A percentile compares a stretch with the other conserved stretches of the same genome.
Evolutionary conservation across 2,888 invertebrate species (phyloP).

Genomic region (Dasypolia templi): DNA sequence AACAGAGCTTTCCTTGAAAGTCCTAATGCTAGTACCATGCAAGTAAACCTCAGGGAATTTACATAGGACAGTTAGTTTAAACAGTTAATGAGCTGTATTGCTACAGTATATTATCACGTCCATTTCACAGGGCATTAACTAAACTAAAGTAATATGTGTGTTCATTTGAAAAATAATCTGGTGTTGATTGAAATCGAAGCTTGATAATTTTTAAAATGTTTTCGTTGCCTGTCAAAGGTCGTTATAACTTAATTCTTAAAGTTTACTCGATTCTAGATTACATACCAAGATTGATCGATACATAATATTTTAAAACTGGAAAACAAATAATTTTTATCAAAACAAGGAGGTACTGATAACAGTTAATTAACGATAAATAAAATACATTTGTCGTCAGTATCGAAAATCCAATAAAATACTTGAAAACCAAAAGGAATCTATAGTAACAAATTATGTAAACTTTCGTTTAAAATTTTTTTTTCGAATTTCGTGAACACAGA

Average conservation of each 20-base stretch:
- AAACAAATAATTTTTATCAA: neutral
- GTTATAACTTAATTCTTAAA: conserved; percentile 11
- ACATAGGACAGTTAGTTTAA: conserved; percentile 5
- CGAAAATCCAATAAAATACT: neutral
- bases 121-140: neutral
- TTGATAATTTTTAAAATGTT: neutral
- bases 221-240: neutral
- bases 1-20: neutral
- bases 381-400: neutral
- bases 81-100: neutral
- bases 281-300: neutral
- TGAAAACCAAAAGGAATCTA: neutral
- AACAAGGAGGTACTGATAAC: neutral
- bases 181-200: neutral
- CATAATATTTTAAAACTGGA: neutral
- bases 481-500: conserved; percentile 51
- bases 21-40: conserved; percentile 9
- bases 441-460: conserved; percentile 8
- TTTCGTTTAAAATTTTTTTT: neutral
- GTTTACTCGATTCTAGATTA: conserved; percentile 25
- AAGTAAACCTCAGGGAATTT: neutral
- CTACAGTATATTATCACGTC: neutral
- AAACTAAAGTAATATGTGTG: neutral
- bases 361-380: neutral
- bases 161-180: neutral